Evolutionary conservation across 2,113 vertebrate genomes (phyloP), one percentile per base, ranked within the genome.

Genomic region (Merops nubicus): DNA sequence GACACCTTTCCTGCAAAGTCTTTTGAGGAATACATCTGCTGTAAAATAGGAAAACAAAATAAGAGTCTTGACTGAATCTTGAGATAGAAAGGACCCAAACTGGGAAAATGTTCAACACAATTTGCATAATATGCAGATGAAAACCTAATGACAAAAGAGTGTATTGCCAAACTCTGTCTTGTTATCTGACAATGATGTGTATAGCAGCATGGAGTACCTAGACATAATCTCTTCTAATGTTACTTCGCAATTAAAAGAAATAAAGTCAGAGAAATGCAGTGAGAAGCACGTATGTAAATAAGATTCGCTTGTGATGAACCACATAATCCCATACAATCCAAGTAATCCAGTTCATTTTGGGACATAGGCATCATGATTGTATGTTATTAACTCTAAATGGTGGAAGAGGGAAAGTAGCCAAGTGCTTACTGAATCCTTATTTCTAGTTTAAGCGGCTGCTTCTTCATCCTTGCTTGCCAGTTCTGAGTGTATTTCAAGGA

Each of bases 401-500:
- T 54, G 64, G 67, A 74, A 95, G 48, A 93, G 65, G 79, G 92
- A 63, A 78, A 67, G 78, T 80, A 72, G 89, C 96, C 92, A 94
- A 94, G 29, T 57, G 36, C 83, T 96, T 92, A 85, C 34, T 85
- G 90, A 95, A 63, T 79, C 96, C 85, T 97, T 68, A 26, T 84
- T 96, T 96, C 92, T 31, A 73, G 73, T 86, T 63, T 69, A 65
- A 93, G 59, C 26, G 56, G n/a, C 83, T 95, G 95, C 80, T 96
- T 85, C 97, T 96, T 97, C 94, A 96, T 90, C 73, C 88, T 88
- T 62, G 43, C 93, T 93, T 97, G 97, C 96, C 94, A 95, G 91
- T 96, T 94, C 96, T 93, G 93, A 98, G 90, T 94, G 72, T 97
- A 97, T 98, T 98, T 98, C 97, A 98, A 98, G 97, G 97, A 98